Evolutionary conservation across 2,113 vertebrate genomes (phyloP), one percentile per base, ranked within the genome.

Genomic region (Campylomormyrus numenius): DNA sequence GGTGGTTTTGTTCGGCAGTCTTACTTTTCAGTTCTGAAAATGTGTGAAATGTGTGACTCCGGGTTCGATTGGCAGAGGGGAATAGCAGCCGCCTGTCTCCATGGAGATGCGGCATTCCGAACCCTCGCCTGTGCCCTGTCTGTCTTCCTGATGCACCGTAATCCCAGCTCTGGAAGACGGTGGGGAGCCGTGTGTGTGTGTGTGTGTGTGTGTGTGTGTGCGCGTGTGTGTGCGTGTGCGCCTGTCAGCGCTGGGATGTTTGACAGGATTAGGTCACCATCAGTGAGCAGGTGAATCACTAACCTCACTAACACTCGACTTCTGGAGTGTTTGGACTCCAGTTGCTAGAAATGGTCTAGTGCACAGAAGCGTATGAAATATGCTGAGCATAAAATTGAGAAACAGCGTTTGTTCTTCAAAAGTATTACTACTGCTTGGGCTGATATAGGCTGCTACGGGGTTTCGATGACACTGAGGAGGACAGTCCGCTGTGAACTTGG

Each of bases 301-400:
- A 90, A 91, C 87, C 89, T 92, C 93, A 95, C 94, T 95, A 94
- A 92, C 89, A 88, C 8, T 85, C 31, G 62, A 6, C 85, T 19
- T 88, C 86, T 88, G 85, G 83, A 27, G 90, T 92, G 70, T 88
- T 66, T 31, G 88, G 35, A 2, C 39, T 58, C 13, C 8, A 66
- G 87, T 27, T 62, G 4, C 84, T 10, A 66, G 86, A 88, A 58
- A 58, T 80, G 70, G 62, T 31, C 6, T 35, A 35, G 19, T 85
- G 19, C 24, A 83, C 39, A 56, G 89, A n/a, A 53, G 50, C 19
- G 13, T 58, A 42, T 89, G 46, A 58, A 27, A 46, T 50, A 48
- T 85, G 42, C 39, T 42, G 52, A 85, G 89, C 50, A 49, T 83
- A 48, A 84, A 80, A 3, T 2, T 13, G 24, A 13, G 50, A 89